phyloP scores from a whole-genome alignment of 1,140 invertebrate genomes.

The Coptotermes formosanus region DNA sequence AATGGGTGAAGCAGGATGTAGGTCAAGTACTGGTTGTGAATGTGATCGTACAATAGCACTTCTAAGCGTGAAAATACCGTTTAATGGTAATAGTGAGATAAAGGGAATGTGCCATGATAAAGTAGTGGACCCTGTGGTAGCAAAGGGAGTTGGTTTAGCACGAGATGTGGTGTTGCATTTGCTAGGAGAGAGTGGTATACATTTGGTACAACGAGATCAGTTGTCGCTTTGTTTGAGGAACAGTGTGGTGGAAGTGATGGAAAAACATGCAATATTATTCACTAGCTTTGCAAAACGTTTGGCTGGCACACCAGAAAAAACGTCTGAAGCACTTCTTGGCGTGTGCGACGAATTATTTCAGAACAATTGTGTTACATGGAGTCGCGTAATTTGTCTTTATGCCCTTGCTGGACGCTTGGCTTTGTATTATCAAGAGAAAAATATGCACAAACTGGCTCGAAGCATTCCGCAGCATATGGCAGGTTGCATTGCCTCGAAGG shows the following conservation, averaged over 20 bases:
- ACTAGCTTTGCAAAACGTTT: slow-evolving; percentile 60
- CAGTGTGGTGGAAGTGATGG: slow-evolving; percentile 53
- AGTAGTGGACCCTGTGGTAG: neutral
- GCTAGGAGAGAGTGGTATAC: neutral
- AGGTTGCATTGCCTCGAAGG: neutral
- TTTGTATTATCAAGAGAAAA: slow-evolving; percentile 52
- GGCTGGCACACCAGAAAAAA: slow-evolving; percentile 53
- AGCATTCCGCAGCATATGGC: slow-evolving; percentile 44
- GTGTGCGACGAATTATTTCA: slow-evolving; percentile 62
- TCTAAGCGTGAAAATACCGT: too few species aligned
- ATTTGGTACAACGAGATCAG: neutral
- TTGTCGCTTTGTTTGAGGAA: slow-evolving; percentile 42
- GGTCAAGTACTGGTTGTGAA: too few species aligned
- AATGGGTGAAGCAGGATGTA: too few species aligned
- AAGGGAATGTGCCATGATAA: too few species aligned
- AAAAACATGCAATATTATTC: slow-evolving; percentile 59
- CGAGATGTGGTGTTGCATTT: neutral
- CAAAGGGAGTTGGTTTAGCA: neutral
- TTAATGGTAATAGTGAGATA: too few species aligned
- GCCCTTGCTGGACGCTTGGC: slow-evolving; percentile 59
- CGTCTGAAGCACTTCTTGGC: slow-evolving; percentile 56
- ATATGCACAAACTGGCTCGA: slow-evolving; percentile 48
- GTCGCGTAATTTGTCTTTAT: slow-evolving; percentile 60
- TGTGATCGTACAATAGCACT: too few species aligned
- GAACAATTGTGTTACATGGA: slow-evolving; percentile 55